Evolutionary conservation across 2,797 vertebrate species (phyloP), one percentile per base, ranked within the genome.

Genomic region (Eulemur mongoz): DNA sequence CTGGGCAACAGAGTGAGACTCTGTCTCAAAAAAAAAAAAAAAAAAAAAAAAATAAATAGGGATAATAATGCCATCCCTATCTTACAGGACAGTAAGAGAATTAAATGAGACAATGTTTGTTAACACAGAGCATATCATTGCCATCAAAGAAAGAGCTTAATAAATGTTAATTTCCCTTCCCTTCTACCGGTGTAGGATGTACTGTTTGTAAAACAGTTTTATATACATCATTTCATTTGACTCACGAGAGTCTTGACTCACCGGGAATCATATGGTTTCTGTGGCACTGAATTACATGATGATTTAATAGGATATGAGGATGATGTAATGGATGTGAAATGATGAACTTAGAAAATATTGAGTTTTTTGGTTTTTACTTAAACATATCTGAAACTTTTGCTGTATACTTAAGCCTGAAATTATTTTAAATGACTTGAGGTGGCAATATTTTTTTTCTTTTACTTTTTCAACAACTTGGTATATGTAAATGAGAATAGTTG

Each of bases 231-330:
- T 73, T 91, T 63, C 59, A 85, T 65, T 89, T 98, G 97, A 98
- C 96, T 97, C 95, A 97, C 22, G 75, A 72, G 84, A 86, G 52
- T 78, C 85, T 93, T 97, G 96, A 97, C 91, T 97, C 95, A 97
- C 43, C 72, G 52, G 35, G 50, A 94, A 91, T 91, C 79, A 84
- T 76, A 95, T 69, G 82, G 50, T 86, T 96, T 97, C 75, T 83
- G 30, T 95, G 30, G n/a, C 81, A 94, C 80, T 97, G 80, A 97
- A 96, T 95, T 96, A 96, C 50, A 48, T 43, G 65, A 63, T 96
- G 95, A 94, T 95, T 97, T 96, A 93, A 97, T 97, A 95, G 92
- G 81, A 80, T 88, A 96, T 17, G 45, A 67, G 70, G 82, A 85
- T 75, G 82, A 91, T 40, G 86, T 52, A 92, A 84, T 92, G 63